A percentile compares a stretch with the other conserved stretches of the same genome.
These are phyloP conservation scores for Marcusenius ussheri DNA, from an alignment of 2,113 vertebrate species.

Conservation along the genomic window DNA sequence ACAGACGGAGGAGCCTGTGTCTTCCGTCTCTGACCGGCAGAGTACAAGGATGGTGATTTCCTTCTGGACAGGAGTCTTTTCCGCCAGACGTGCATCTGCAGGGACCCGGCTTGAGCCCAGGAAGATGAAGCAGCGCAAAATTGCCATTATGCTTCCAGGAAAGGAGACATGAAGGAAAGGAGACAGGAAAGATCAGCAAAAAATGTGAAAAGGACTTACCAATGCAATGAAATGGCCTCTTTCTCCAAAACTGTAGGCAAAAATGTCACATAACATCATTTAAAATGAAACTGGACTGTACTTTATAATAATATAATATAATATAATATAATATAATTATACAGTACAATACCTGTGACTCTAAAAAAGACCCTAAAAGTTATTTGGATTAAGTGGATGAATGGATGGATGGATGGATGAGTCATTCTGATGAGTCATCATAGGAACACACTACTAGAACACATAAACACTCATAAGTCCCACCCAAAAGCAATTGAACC, in stretches of 20 bases:
- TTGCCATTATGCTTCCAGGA: not conserved
- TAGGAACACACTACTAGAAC: too few relatives aligned
- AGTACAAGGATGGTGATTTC: not conserved
- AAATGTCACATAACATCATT: not conserved
- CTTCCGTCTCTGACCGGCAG: not conserved
- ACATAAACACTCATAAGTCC: too few relatives aligned
- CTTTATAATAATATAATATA: not conserved
- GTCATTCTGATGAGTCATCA: too few relatives aligned
- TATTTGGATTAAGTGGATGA: too few relatives aligned
- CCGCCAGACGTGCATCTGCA: not conserved
- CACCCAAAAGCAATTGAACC: too few relatives aligned
- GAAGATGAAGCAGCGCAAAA: not conserved
- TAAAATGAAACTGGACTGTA: not conserved
- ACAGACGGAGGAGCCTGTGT: not conserved
- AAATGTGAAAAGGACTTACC: not conserved
- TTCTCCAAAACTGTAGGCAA: not conserved
- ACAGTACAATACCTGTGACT: too few relatives aligned
- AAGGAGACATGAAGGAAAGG: too few relatives aligned
- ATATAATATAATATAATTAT: too few relatives aligned
- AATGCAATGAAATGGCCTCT: not conserved
- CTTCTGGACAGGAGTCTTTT: not conserved
- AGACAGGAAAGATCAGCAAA: not conserved
- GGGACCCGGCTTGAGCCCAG: not conserved
- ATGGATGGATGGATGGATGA: too few relatives aligned
- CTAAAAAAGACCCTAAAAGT: too few relatives aligned